These are phyloP conservation scores for Aricia agestis DNA, from an alignment of 1,140 invertebrate species.

Conservation along the genomic window DNA sequence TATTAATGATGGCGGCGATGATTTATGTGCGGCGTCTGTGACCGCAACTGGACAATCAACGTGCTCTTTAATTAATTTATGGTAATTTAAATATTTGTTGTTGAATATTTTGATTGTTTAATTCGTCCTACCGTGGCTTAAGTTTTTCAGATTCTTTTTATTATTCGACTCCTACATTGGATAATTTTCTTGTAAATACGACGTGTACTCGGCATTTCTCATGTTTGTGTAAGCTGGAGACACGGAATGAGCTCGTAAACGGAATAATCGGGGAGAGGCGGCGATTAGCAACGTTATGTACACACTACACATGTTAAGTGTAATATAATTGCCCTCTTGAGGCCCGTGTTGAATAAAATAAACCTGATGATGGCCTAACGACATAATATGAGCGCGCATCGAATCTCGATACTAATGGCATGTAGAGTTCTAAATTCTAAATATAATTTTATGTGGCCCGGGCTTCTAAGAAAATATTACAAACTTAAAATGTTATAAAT, in stretches of 20 bases:
- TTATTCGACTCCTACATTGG: no score
- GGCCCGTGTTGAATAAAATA: conserved; percentile 2
- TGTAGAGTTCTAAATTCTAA: no score
- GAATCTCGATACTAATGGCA: neutral
- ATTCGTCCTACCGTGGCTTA: no score
- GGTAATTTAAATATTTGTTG: conserved; percentile 7
- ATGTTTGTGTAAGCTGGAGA: neutral
- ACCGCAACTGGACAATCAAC: conserved; percentile 53
- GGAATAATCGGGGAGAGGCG: conserved; percentile 2
- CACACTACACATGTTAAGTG: conserved; percentile 15
- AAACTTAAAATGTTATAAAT: no score
- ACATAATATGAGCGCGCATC: conserved; percentile 5
- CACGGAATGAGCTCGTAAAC: neutral
- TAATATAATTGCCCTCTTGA: conserved; percentile 7
- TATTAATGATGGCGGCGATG: conserved; percentile 54
- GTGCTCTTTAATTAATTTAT: conserved; percentile 29
- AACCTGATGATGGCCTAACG: conserved; percentile 9
- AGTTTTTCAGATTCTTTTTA: no score
- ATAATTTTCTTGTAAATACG: no score
- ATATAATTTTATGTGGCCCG: no score
- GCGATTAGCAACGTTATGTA: conserved; percentile 11
- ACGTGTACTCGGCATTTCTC: no score
- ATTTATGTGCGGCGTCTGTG: conserved; percentile 61
- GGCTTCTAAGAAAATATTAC: no score
- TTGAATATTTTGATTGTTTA: neutral